phyloP scores from a whole-genome alignment of 2,888 invertebrate species.

The Aethes cnicana region DNA sequence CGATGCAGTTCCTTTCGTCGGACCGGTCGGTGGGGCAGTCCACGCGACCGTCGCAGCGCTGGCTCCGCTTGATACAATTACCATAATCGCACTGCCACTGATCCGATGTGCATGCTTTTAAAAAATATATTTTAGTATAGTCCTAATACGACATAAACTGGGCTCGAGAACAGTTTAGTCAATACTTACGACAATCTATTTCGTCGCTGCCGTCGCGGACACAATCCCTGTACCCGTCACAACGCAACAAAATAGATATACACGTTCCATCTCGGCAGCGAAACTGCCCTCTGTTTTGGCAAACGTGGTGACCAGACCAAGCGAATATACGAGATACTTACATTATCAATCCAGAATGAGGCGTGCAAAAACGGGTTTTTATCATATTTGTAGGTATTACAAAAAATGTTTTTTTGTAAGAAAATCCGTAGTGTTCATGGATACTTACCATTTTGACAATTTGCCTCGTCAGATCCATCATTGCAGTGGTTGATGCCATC shows the following conservation, averaged over 20 bases:
- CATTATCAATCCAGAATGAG: conserved; percentile 47
- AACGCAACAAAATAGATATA: conserved; percentile 85
- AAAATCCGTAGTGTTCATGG: background rate
- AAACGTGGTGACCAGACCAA: conserved; percentile 67
- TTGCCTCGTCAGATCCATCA: conserved; percentile 84
- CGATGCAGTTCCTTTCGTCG: conserved; percentile 87
- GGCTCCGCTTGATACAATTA: conserved; percentile 82
- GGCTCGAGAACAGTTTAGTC: conserved; percentile 28
- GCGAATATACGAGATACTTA: conserved; percentile 58
- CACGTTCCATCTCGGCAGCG: conserved; percentile 89
- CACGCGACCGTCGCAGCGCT: conserved; percentile 85
- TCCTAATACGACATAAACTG: too few relatives aligned
- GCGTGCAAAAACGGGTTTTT: conserved; percentile 49
- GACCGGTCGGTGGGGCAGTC: conserved; percentile 88
- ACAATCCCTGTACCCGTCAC: conserved; percentile 89
- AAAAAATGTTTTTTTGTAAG: too few relatives aligned
- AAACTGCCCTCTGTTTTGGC: conserved; percentile 82
- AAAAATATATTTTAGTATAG: conserved; percentile 28
- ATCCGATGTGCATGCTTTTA: conserved; percentile 84
- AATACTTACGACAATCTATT: conserved; percentile 83
- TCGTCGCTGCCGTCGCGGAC: conserved; percentile 85
- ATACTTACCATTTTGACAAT: conserved; percentile 67
- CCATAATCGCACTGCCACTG: conserved; percentile 90
- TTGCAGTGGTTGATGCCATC: conserved; percentile 77
- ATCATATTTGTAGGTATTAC: conserved; percentile 5